Evolutionary conservation across 2,797 vertebrate genomes (phyloP).

Genomic region (Myioborus melanocephalus): DNA sequence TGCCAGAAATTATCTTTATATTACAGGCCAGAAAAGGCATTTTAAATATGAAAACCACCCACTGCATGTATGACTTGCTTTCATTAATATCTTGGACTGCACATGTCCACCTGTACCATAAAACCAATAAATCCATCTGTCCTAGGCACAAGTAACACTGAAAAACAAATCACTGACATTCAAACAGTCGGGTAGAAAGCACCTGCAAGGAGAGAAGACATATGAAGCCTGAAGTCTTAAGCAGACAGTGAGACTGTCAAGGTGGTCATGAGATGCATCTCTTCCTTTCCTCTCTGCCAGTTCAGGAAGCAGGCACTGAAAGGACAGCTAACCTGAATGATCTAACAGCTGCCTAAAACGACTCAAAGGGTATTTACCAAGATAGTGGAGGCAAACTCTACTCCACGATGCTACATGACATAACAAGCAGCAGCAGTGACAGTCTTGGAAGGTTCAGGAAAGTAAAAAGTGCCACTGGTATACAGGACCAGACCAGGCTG

Average conservation of each 20-base stretch:
- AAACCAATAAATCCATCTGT: neutral
- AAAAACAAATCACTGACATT: neutral
- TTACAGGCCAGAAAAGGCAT: neutral
- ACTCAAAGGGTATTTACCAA: neutral
- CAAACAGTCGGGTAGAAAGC: neutral
- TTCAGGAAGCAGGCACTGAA: neutral
- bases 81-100: neutral
- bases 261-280: neutral
- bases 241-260: neutral
- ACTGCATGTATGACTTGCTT: neutral
- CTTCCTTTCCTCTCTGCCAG: neutral
- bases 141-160: neutral
- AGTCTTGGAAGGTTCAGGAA: neutral
- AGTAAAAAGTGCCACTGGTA: neutral
- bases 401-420: neutral
- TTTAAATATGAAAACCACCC: neutral
- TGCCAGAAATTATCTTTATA: neutral
- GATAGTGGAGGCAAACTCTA: neutral
- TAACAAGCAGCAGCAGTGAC: neutral
- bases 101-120: neutral
- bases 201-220: neutral
- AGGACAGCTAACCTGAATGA: neutral
- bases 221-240: neutral
- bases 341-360: neutral
- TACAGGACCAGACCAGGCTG: neutral